Evolutionary conservation across 92 coral and sea anemone species (phyloP).

Genomic region (Parazoanthus atlanticus): DNA sequence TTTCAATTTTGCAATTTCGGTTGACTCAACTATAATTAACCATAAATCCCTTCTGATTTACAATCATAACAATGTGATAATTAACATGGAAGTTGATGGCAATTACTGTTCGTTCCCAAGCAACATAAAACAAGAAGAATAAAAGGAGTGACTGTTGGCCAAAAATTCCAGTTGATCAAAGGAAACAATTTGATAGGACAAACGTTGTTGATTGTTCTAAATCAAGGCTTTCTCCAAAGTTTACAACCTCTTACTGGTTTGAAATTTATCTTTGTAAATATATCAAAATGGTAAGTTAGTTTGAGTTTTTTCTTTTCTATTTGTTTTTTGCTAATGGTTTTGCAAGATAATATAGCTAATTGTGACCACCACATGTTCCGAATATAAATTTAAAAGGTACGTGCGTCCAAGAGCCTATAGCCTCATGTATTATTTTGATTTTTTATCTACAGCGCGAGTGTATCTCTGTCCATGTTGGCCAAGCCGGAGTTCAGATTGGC

Average conservation of each 20-base stretch:
- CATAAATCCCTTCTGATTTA: neutral
- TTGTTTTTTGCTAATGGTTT: neutral
- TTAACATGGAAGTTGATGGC: neutral
- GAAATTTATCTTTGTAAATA: too few relatives aligned
- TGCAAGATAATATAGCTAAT: neutral
- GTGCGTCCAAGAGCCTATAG: too few relatives aligned
- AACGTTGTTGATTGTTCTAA: neutral
- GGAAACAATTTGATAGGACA: neutral
- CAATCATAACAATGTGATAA: neutral
- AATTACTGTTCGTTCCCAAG: neutral
- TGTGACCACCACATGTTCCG: neutral
- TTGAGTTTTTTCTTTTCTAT: neutral
- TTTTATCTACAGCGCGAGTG: conserved; percentile 49
- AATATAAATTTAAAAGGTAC: too few relatives aligned
- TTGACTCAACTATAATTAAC: too few relatives aligned
- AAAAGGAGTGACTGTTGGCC: neutral
- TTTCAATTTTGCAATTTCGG: neutral
- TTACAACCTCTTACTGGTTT: neutral
- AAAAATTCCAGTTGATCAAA: neutral
- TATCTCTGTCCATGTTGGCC: conserved; percentile 61
- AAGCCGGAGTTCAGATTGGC: conserved; percentile 63
- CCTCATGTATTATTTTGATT: too few relatives aligned
- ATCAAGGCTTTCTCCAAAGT: neutral
- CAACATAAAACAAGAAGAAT: neutral
- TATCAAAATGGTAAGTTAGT: neutral